Evolutionary conservation across 2,888 invertebrate genomes (phyloP), one percentile per base, ranked within the genome.

Genomic region (Agrochola macilenta): DNA sequence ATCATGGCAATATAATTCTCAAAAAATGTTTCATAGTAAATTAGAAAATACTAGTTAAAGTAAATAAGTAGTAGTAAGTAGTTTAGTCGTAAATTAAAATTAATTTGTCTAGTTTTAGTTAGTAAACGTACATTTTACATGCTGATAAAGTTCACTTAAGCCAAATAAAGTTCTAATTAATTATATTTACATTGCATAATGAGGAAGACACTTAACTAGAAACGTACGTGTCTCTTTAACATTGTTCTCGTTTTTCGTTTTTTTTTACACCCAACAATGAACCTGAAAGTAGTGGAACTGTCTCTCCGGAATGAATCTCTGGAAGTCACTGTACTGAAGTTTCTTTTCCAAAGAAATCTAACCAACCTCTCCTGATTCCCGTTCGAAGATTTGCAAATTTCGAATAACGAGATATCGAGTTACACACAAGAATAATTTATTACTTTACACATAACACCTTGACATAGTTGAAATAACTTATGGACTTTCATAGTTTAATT

Each of bases 321-420:
- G 17, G 3, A 69, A 30, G 11, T 60, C 26, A 14, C 11, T 49
- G 17, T 26, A 17, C n/a, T 9, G 1, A 17, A 30, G 8, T 43
- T 74, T n/a, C 7, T 58, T 63, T 23, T 0, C 2, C 26, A 26
- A 61, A 78, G 20, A 39, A 64, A 64, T 39, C 30, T 20, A 72
- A n/a, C 14, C 8, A 64, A 69, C 68, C 46, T n/a, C 26, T 20
- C 39, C n/a, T 11, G 39, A 77, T 46, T 46, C 39, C 14, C 39
- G 30, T 72, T 69, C 54, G 23, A 63, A 72, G 64, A 84, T 80
- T 65, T 57, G 17, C 64, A 60, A 74, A 71, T 71, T 71, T 84
- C 70, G 2, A 61, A 57, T 70, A 84, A 65, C 71, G 64, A 74
- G 57, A 80, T 79, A 65, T 74, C 17, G 49, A 71, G 69, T 65